Conservation (phyloP, 2,113 vertebrate genomes). For the Chaetodon trifascialis region DNA sequence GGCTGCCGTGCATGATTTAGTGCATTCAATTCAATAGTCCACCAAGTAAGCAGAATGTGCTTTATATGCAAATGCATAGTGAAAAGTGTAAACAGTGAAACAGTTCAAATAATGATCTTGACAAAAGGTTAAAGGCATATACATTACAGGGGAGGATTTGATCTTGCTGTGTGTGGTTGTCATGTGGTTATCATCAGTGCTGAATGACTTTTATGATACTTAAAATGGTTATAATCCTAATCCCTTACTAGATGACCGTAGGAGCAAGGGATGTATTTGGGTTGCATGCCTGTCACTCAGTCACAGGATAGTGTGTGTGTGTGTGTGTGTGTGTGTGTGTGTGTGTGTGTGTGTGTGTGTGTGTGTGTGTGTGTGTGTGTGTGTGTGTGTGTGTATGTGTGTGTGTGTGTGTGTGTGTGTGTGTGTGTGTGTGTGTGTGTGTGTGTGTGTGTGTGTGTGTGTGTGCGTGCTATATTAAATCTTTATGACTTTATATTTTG, state of each 20-base stretch:
- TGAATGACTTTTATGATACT: constrained; percentile 39
- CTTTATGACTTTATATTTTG: too few species aligned
- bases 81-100: constrained; percentile 1
- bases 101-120: constrained; percentile 7
- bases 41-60: neutral
- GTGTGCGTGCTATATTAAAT: too few species aligned
- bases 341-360: too few species aligned
- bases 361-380: too few species aligned
- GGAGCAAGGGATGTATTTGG: neutral
- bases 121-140: constrained; percentile 35
- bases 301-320: too few species aligned
- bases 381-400: too few species aligned
- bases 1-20: neutral
- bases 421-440: too few species aligned
- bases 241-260: constrained; percentile 39
- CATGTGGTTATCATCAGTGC: constrained; percentile 13
- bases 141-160: constrained; percentile 39
- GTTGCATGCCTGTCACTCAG: neutral
- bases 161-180: constrained; percentile 15
- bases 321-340: too few species aligned
- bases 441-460: too few species aligned
- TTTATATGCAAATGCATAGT: neutral
- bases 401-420: too few species aligned
- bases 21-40: neutral
- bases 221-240: constrained; percentile 71